A percentile compares a stretch with the other conserved stretches of the same genome.
These are phyloP conservation scores for Gnathonemus echidnorhynchus DNA, from an alignment of 2,113 vertebrate genomes.

Conservation along the genomic window DNA sequence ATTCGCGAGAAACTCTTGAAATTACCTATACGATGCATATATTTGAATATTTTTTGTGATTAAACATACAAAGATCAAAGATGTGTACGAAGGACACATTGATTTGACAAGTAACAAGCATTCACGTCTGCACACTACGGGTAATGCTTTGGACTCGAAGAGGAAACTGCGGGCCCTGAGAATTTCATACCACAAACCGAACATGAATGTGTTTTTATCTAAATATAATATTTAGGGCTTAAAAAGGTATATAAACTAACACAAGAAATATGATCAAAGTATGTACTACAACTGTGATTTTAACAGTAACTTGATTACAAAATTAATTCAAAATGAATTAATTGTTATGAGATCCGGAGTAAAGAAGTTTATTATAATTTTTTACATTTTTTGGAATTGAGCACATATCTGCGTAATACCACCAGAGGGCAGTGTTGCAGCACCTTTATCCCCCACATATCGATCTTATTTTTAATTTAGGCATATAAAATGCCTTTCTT, in stretches of 20 bases:
- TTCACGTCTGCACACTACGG: neutral
- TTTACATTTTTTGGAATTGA: neutral
- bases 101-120: neutral
- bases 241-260: neutral
- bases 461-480: neutral
- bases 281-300: neutral
- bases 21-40: neutral
- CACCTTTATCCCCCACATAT: neutral
- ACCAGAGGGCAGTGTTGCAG: conserved; percentile 2
- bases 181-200: neutral
- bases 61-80: neutral
- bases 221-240: neutral
- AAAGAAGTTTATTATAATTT: neutral
- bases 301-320: neutral
- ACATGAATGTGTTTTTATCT: neutral
- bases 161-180: neutral
- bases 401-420: neutral
- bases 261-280: neutral
- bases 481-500: neutral
- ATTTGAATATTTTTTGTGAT: neutral
- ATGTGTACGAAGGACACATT: neutral
- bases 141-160: neutral
- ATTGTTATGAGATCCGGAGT: neutral
- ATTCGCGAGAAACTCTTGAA: too few relatives aligned
- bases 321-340: neutral